Evolutionary conservation across 2,113 vertebrate species (phyloP).

Genomic region (Camarhynchus parvulus): DNA sequence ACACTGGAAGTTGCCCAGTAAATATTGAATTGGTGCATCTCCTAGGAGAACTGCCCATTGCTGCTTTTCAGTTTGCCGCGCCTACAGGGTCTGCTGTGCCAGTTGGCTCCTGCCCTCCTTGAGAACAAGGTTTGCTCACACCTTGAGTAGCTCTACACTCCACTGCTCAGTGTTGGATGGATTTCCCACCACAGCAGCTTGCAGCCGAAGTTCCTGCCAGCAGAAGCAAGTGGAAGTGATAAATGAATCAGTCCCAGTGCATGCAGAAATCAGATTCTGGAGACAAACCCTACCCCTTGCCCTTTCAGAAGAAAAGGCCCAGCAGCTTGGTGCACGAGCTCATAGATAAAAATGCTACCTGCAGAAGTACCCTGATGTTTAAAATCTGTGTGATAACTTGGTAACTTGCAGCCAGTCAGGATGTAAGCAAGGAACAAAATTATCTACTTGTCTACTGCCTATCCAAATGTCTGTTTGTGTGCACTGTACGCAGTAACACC

Average conservation of each 20-base stretch:
- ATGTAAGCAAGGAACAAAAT: background rate
- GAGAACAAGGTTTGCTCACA: background rate
- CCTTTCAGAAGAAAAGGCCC: background rate
- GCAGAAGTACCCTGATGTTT: background rate
- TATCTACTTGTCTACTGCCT: background rate
- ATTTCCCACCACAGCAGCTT: background rate
- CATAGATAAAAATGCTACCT: background rate
- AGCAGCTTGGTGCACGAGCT: background rate
- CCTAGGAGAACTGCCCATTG: background rate
- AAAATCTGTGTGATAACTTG: background rate
- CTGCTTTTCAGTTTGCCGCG: background rate
- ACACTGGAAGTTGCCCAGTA: background rate
- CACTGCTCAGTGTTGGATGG: background rate
- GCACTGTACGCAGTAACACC: rapidly evolving
- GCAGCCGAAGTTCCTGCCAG: background rate
- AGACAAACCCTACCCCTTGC: background rate
- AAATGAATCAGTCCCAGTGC: background rate
- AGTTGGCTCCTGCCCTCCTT: slow-evolving; percentile 5
- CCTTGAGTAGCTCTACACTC: background rate
- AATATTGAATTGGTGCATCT: background rate
- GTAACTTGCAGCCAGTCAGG: background rate
- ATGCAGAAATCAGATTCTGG: background rate
- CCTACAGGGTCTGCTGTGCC: background rate
- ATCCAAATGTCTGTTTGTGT: background rate
- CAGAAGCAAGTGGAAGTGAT: slow-evolving; percentile 8